Percentiles rank a stretch among this genome's conserved stretches.
Evolutionary conservation across 92 coral and sea anemone genomes (phyloP).

Genomic region (Zoanthus solanderi): DNA sequence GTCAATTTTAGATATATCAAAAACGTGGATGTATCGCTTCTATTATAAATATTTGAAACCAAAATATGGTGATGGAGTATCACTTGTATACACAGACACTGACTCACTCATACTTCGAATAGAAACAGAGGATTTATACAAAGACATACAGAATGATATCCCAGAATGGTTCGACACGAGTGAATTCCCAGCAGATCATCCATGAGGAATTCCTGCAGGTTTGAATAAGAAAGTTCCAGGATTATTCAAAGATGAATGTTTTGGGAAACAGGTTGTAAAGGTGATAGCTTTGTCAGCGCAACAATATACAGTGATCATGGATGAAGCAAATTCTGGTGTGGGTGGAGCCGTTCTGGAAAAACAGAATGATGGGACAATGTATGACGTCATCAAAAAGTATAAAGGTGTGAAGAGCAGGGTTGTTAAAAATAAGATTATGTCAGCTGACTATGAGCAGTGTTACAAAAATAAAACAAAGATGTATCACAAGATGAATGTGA

Average conservation of each 20-base stretch:
- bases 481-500: no score
- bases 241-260: background rate
- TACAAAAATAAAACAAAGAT: no score
- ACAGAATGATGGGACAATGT: no score
- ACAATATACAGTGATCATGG: background rate
- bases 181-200: background rate
- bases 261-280: background rate
- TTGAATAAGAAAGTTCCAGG: background rate
- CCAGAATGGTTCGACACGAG: background rate
- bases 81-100: background rate
- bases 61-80: background rate
- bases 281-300: background rate
- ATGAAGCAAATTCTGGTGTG: no score
- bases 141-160: background rate
- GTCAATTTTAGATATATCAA: no score
- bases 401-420: no score
- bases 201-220: background rate
- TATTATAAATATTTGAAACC: no score
- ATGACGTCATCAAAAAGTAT: no score
- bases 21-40: no score
- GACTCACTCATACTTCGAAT: background rate
- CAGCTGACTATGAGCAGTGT: no score
- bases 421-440: no score
- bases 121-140: background rate
- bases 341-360: no score